A percentile compares a stretch with the other conserved stretches of the same genome.
Evolutionary conservation across 2,113 vertebrate species (phyloP).

Genomic region (Polypterus bichir): DNA sequence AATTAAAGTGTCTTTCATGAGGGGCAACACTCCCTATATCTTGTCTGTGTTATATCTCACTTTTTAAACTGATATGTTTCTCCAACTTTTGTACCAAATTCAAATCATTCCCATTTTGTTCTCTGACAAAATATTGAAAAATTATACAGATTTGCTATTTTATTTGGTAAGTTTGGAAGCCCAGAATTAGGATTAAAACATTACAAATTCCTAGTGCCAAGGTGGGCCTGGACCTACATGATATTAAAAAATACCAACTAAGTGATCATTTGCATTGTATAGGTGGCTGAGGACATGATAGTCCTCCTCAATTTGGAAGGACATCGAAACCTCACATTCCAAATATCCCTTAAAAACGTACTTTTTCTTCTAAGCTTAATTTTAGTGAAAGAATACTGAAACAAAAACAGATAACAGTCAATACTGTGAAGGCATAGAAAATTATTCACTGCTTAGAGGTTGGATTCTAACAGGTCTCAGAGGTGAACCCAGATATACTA

Average conservation of each 20-base stretch:
- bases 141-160: not conserved
- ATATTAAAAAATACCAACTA: conserved; percentile 2
- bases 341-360: not conserved
- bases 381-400: too few species aligned
- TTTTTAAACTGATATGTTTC: not conserved
- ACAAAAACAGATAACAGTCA: too few species aligned
- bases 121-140: not conserved
- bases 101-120: not conserved
- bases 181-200: not conserved
- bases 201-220: not conserved
- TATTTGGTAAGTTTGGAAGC: not conserved
- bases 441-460: too few species aligned
- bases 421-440: too few species aligned
- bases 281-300: not conserved
- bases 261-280: not conserved
- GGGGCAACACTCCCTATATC: not conserved
- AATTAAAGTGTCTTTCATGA: not conserved
- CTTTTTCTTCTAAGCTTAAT: not conserved
- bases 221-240: not conserved
- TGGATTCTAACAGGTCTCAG: too few species aligned
- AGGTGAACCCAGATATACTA: not conserved
- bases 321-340: not conserved
- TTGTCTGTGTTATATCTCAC: not conserved
- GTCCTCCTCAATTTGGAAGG: not conserved
- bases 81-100: not conserved